Base-by-base conservation (phyloP, 2,797 vertebrate genomes). In the Protonibea diacanthus region DNA sequence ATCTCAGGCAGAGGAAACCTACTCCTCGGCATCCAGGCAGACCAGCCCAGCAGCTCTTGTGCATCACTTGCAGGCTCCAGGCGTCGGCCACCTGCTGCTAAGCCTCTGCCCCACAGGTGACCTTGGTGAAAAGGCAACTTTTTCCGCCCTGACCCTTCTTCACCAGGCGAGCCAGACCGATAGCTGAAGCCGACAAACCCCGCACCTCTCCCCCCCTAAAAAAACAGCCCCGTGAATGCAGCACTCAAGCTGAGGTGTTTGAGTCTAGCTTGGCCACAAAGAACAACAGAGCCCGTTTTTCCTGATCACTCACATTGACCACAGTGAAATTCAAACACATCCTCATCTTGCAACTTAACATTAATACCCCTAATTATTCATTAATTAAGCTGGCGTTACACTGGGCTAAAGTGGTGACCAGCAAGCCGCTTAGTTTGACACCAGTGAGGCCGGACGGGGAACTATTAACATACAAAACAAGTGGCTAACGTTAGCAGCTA, bases 61-160 rank as follows among this genome's bases (percentile, higher is more conserved):
- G 82, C 80, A 86, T 91, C 86, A 74, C 69, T 80, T 58, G 80
- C 83, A 85, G 78, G 80, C 81, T 88, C 80, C 85, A 83, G 83
- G 79, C 81, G 70, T 79, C 55, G 70, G 76, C 86, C 88, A 91
- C 90, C 89, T 91, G 92, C 88, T 89, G 90, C 88, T 81, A 73
- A 90, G 66, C 62, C 60, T 76, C 29, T 80, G 81, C 88, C 88
- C 87, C 90, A 89, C 88, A 85, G 81, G 82, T 93, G 90, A 93
- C 93, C 93, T 94, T 93, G 89, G 91, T 88, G 78, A 83, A 74
- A 59, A 61, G 70, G 76, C 77, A 82, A 79, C 80, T 84, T 81
- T 33, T 44, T 82, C 53, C 18, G 48, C 14, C 65, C 62, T 51
- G 74, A 83, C 71, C 81, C 58, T 18, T 14, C 52, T 74, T 9